Percentiles rank a stretch among this genome's conserved stretches.
These are phyloP conservation scores for Laupala kohalensis DNA, from an alignment of 1,140 invertebrate genomes.

Conservation along the genomic window DNA sequence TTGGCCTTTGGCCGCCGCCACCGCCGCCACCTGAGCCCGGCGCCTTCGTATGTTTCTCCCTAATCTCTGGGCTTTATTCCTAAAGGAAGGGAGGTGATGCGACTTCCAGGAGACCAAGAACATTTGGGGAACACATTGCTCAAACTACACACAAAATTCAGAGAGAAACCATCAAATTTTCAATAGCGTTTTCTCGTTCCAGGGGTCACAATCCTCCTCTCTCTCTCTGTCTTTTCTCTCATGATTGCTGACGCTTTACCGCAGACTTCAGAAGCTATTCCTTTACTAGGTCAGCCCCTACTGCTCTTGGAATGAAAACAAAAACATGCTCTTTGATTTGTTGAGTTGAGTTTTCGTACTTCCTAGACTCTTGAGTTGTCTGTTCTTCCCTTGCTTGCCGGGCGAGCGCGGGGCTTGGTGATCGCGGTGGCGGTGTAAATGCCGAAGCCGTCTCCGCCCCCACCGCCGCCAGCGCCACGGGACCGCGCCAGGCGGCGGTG, in stretches of 20 bases:
- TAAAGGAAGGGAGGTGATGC: not conserved
- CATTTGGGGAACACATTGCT: not conserved
- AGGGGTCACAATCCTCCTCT: constrained; percentile 63
- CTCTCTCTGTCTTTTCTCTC: constrained; percentile 60
- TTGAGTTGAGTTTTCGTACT: constrained; percentile 17
- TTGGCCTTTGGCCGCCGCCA: not conserved
- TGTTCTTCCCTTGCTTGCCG: constrained; percentile 1
- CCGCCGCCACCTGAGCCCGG: no score
- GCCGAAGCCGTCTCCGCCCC: no score
- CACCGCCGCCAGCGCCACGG: no score
- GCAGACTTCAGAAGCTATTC: constrained; percentile 55
- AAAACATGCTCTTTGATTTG: constrained; percentile 12
- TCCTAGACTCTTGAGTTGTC: constrained; percentile 10
- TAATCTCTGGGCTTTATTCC: not conserved
- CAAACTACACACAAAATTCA: not conserved
- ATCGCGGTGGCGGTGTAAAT: no score
- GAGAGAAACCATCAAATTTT: constrained; percentile 11
- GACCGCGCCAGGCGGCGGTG: not conserved
- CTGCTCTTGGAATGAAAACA: constrained; percentile 13
- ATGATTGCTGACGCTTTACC: constrained; percentile 53
- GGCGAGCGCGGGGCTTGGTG: not conserved
- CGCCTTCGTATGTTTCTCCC: not conserved
- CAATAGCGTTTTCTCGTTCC: constrained; percentile 22
- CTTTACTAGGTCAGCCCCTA: constrained; percentile 46
- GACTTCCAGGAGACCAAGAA: constrained; percentile 1